phyloP scores from a whole-genome alignment of 2,797 vertebrate genomes.

The Pithecia hirsuta region DNA sequence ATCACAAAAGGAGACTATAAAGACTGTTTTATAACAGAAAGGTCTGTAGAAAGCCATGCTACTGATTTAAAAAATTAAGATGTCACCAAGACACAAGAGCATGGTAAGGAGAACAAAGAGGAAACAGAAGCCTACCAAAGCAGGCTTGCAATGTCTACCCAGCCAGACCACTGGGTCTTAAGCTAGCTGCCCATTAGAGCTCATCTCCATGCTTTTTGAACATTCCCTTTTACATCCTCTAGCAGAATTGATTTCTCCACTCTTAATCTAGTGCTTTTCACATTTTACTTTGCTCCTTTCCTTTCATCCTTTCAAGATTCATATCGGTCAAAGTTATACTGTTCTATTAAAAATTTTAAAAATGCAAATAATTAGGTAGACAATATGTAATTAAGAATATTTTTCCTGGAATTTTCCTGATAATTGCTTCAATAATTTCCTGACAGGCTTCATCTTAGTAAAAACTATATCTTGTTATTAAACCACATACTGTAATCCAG shows the following conservation, averaged over 20 bases:
- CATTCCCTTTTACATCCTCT: background rate
- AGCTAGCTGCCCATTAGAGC: background rate
- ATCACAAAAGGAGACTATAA: background rate
- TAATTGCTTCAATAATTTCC: background rate
- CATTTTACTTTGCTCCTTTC: background rate
- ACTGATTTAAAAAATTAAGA: background rate
- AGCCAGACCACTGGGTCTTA: background rate
- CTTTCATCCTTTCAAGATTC: background rate
- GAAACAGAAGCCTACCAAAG: background rate
- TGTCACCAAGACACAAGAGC: background rate
- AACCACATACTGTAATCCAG: background rate
- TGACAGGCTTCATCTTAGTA: background rate
- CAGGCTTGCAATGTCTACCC: background rate
- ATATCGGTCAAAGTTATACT: background rate
- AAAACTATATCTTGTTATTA: background rate
- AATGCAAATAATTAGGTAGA: background rate
- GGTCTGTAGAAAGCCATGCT: background rate
- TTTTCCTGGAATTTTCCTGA: constrained; percentile 19
- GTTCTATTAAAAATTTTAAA: background rate
- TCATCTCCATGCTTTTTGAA: background rate
- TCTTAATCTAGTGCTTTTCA: background rate
- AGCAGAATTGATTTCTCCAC: background rate
- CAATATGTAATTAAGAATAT: background rate
- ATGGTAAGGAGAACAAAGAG: background rate
- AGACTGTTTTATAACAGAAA: background rate